Conservation (phyloP, 92 coral and sea anemone species). For the Isaurus tuberculatus region DNA sequence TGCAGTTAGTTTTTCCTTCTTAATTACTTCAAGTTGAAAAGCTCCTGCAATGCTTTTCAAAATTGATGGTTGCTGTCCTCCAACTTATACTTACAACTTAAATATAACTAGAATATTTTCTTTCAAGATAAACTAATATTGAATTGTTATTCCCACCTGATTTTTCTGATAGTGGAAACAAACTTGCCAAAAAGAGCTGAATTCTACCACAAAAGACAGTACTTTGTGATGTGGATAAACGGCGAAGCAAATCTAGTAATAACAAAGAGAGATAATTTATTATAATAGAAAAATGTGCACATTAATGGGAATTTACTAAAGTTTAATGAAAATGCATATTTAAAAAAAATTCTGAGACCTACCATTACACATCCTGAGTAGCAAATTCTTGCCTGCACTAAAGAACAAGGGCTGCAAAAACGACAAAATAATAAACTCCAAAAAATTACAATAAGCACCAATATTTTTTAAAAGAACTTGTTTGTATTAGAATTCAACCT, state of each 20-base stretch:
- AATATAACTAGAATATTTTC: no score
- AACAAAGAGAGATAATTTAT: neutral
- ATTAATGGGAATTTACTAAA: neutral
- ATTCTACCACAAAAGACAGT: conserved; percentile 99
- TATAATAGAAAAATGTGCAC: neutral
- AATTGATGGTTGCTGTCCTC: no score
- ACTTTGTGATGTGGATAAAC: conserved; percentile 93
- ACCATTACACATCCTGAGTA: conserved; percentile 97
- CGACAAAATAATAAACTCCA: neutral
- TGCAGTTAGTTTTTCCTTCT: no score
- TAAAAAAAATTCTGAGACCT: conserved; percentile 11
- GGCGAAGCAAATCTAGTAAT: conserved; percentile 80
- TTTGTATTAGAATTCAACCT: no score
- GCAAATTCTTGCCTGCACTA: conserved; percentile 87
- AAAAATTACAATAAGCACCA: neutral
- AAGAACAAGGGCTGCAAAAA: conserved; percentile 84
- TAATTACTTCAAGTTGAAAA: no score
- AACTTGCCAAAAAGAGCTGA: conserved; percentile 92
- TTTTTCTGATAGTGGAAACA: conserved; percentile 93
- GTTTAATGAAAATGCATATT: neutral
- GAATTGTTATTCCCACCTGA: conserved; percentile 68
- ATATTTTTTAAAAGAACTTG: neutral
- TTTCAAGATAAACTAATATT: neutral
- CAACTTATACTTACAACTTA: no score
- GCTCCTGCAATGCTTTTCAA: no score